Conservation (phyloP, 2,888 invertebrate species). For the Charanyca ferruginea region DNA sequence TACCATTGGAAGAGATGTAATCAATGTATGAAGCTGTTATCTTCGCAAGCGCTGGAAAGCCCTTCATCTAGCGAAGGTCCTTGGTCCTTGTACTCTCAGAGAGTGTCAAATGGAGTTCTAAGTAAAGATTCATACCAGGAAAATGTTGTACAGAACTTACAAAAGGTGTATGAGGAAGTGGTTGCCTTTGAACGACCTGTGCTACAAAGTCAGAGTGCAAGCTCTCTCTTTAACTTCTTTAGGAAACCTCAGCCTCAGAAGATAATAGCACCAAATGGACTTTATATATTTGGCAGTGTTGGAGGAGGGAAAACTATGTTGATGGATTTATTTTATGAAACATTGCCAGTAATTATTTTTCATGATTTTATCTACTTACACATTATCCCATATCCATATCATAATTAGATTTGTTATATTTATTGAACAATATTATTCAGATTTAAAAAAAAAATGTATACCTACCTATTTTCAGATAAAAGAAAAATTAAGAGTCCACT, state of each 20-base stretch:
- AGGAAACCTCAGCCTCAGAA: slow-evolving; percentile 81
- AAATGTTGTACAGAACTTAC: slow-evolving; percentile 93
- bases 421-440: neutral
- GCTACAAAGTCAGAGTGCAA: slow-evolving; percentile 64
- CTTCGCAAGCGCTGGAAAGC: slow-evolving; percentile 76
- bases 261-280: slow-evolving; percentile 93
- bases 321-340: slow-evolving; percentile 99
- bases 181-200: slow-evolving; percentile 89
- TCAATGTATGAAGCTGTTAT: slow-evolving; percentile 79
- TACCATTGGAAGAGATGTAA: slow-evolving; percentile 78
- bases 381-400: neutral
- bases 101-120: slow-evolving; percentile 91
- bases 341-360: slow-evolving; percentile 78
- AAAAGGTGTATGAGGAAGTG: slow-evolving; percentile 93
- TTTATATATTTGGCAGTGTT: slow-evolving; percentile 97
- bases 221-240: slow-evolving; percentile 82
- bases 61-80: slow-evolving; percentile 81
- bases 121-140: slow-evolving; percentile 94
- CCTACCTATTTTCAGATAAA: slow-evolving; percentile 88
- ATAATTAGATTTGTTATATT: too few relatives aligned
- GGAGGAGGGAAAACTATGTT: slow-evolving; percentile 99
- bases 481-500: slow-evolving; percentile 96
- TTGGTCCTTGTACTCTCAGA: slow-evolving; percentile 89
- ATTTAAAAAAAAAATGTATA: neutral
- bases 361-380: neutral